phyloP scores from a whole-genome alignment of 2,113 vertebrate genomes.

The Epinephelus lanceolatus region DNA sequence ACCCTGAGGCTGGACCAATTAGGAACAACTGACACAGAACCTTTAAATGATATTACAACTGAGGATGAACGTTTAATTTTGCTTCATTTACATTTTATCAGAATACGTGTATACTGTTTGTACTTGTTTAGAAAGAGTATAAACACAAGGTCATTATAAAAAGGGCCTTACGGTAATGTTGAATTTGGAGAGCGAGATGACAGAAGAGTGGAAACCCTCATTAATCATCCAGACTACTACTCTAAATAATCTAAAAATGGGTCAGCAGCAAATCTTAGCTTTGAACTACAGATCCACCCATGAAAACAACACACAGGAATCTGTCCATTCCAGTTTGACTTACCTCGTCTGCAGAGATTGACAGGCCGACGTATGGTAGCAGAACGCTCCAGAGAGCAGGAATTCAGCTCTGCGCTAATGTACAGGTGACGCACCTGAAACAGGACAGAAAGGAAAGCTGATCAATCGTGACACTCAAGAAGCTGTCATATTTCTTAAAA shows the following conservation, averaged over 20 bases:
- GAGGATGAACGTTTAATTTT: slow-evolving; percentile 9
- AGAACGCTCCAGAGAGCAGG: slow-evolving; percentile 88
- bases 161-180: not conserved
- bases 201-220: not conserved
- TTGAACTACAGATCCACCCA: not conserved
- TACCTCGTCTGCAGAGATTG: slow-evolving; percentile 90
- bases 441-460: not conserved
- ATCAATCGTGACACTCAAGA: not conserved
- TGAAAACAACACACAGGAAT: not conserved
- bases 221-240: not conserved
- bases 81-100: slow-evolving; percentile 4
- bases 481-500: not conserved
- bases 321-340: slow-evolving; percentile 14
- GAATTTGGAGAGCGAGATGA: slow-evolving; percentile 2
- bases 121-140: not conserved
- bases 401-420: slow-evolving; percentile 89
- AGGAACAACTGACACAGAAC: too few relatives aligned
- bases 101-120: not conserved
- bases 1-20: too few relatives aligned
- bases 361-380: slow-evolving; percentile 90
- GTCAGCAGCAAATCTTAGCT: slow-evolving; percentile 3
- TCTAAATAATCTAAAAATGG: not conserved
- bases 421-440: slow-evolving; percentile 92
- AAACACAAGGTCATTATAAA: slow-evolving; percentile 11
- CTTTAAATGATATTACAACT: not conserved